Base-by-base conservation (phyloP, 2,113 vertebrate genomes). In the Psammodynastes pulverulentus region DNA sequence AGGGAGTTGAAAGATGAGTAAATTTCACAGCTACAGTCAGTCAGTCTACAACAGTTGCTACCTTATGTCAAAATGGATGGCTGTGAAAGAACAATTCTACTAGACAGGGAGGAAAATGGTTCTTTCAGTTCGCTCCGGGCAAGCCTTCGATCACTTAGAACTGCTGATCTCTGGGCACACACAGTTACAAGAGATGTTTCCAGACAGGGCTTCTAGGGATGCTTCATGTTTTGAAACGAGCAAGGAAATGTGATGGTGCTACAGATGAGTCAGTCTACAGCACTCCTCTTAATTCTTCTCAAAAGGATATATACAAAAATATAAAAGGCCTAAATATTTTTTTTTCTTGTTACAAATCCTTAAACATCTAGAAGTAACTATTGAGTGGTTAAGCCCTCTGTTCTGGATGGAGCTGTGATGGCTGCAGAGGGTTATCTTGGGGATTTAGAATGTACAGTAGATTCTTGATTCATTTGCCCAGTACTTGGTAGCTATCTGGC, bases 11-110 rank as follows among this genome's bases (percentile, higher is more conserved):
- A 95, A 96, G 93, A 95, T 58, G 23, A 94, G 9, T 53, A 93
- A 94, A 91, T 93, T 94, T 94, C 97, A 97, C 96, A 97, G 95
- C 96, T 97, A 97, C 95, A 93, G 95, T 2, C 95, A 95, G 92
- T 9, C 96, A 94, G 93, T 95, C 95, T 96, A 97, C 88, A 95
- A 97, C 94, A 94, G 97, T 85, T 87, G 95, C 67, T 87, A 91
- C 86, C 93, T 93, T 95, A 95, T 29, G 87, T 51, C 87, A 88
- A 93, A 10, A 19, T 79, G 51, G 94, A 84, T 94, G 92, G 39
- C 90, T 93, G 21, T 3, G n/a, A 89, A 67, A 86, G 86, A 94
- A 93, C 53, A 95, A 17, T 94, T 93, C 95, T 95, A 67, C 95
- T 95, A 72, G 96, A 96, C 96, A 96, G 94, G 95, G 34, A 90